Evolutionary conservation across 2,797 vertebrate genomes (phyloP), one percentile per base, ranked within the genome.

Genomic region (Sebastes variabilis): DNA sequence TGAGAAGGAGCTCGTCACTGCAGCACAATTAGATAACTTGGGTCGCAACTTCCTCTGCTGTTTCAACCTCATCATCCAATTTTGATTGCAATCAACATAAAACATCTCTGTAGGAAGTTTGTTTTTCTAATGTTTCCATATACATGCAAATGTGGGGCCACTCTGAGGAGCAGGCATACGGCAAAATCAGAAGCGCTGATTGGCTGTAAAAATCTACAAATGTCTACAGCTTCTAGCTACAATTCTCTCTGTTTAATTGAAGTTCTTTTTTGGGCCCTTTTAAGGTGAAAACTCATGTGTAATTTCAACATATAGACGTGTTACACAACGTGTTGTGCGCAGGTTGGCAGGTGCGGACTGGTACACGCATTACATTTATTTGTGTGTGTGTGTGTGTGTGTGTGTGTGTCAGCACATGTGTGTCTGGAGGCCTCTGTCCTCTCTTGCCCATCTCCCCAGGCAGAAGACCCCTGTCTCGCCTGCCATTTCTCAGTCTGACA

Each of bases 401-500:
- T 68, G 30, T 79, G 67, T 72, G 64, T 76, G 24, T 71, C 27
- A 75, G 71, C 46, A 49, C 54, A 70, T 65, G 81, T 68, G 78
- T 75, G 72, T 81, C 87, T 88, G 60, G 76, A 90, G 88, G 81
- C 81, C 77, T 77, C 69, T 49, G 82, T 92, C 87, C 90, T 90
- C 83, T 78, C 85, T 87, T 77, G 82, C 81, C 87, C 83, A 55
- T 89, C 84, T 93, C 93, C 88, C 91, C 67, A 87, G 89, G 90
- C 91, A 89, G 87, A 80, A 88, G 89, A 93, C 91, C 89, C 86
- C 84, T 91, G 91, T 92, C 92, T 92, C 20, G 81, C 79, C 90
- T 93, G 90, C 87, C 92, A 94, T 94, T 93, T 92, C 89, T 93
- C 91, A 93, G 91, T 73, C 91, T 94, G 94, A 95, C 93, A 93